A percentile compares a stretch with the other conserved stretches of the same genome.
These are phyloP conservation scores for Agelaius phoeniceus DNA, from an alignment of 2,113 vertebrate genomes.

Conservation along the genomic window DNA sequence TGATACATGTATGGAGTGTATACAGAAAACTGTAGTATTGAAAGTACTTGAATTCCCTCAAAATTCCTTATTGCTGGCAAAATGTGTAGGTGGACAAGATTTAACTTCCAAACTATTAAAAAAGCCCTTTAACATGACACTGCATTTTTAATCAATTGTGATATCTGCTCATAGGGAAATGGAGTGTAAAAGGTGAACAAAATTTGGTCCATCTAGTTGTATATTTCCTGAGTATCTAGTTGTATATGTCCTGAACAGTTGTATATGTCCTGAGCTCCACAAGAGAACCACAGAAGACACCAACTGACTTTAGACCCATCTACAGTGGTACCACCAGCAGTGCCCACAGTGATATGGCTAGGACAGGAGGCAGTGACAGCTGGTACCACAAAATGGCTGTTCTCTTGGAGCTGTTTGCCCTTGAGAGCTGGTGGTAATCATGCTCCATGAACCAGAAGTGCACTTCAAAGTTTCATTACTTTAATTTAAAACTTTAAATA, in stretches of 20 bases:
- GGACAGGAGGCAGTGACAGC: neutral
- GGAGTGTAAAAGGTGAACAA: neutral
- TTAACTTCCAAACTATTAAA: neutral
- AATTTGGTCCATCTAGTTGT: neutral
- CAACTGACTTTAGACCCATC: neutral
- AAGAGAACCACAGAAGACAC: neutral
- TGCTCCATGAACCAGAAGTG: neutral
- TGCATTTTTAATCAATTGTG: fast-evolving
- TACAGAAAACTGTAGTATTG: neutral
- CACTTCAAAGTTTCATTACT: slow-evolving; percentile 6
- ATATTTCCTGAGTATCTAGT: neutral
- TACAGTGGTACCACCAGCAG: neutral
- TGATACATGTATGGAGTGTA: neutral
- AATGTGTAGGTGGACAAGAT: neutral
- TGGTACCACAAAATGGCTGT: neutral
- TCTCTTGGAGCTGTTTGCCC: neutral
- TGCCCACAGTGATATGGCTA: fast-evolving
- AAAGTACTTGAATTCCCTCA: neutral
- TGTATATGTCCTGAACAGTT: neutral
- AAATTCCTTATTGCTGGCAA: neutral
- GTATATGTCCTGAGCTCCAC: neutral
- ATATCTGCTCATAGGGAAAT: neutral
- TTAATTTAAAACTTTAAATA: slow-evolving; percentile 30
- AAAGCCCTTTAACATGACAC: neutral
- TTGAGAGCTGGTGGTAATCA: slow-evolving; percentile 15